Percentiles rank a stretch among this genome's conserved stretches.
Conservation (phyloP, 1,140 invertebrate species). For the Halesus radiatus region DNA sequence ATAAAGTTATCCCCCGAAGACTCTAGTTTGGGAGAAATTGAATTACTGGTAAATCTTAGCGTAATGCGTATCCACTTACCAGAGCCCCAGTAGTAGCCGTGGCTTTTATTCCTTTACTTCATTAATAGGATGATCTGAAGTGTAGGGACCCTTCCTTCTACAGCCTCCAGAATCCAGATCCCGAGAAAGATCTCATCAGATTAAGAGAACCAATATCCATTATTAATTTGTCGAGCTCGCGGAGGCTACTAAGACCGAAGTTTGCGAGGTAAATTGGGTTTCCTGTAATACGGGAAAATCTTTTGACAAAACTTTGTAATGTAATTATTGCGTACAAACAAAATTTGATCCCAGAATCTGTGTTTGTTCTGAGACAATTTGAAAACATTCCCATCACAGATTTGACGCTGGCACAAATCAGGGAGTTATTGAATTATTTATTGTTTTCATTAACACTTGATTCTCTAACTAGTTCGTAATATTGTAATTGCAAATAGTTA, state of each 20-base stretch:
- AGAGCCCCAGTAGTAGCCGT: neutral
- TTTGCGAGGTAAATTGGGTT: conserved; percentile 28
- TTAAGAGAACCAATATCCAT: conserved; percentile 34
- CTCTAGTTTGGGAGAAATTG: conserved; percentile 27
- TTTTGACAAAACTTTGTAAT: conserved; percentile 20
- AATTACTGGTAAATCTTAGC: conserved; percentile 38
- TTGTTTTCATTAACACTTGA: neutral
- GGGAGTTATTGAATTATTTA: too few species aligned
- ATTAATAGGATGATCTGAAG: conserved; percentile 7
- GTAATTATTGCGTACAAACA: conserved; percentile 19
- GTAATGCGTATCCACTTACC: conserved; percentile 17
- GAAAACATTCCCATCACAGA: too few species aligned
- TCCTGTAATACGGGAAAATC: neutral
- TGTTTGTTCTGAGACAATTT: too few species aligned
- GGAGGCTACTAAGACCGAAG: neutral
- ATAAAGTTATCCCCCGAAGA: conserved; percentile 10
- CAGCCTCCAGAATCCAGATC: neutral
- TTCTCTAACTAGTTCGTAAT: neutral
- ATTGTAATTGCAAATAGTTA: too few species aligned
- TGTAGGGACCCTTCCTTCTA: conserved; percentile 7
- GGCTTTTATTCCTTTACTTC: conserved; percentile 27
- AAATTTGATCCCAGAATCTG: neutral
- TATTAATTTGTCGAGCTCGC: conserved; percentile 31
- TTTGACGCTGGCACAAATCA: too few species aligned
- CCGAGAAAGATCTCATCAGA: conserved; percentile 25